Percentiles rank a stretch among this genome's conserved stretches.
Evolutionary conservation across 2,797 vertebrate species (phyloP).

Genomic region (Lepilemur septentrionalis): DNA sequence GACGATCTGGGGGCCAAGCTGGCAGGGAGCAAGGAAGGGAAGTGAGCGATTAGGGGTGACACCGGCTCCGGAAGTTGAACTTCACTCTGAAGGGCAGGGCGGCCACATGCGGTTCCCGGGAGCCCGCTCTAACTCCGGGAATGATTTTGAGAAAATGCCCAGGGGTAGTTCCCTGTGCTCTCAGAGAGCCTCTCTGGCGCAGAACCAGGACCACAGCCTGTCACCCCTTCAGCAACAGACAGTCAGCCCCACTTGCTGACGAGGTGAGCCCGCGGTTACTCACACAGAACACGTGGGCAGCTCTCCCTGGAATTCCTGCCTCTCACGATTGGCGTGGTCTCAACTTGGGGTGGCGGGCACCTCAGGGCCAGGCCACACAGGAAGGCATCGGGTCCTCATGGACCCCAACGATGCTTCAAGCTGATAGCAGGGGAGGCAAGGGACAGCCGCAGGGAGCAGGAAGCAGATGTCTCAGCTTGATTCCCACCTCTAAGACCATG

Average conservation of each 20-base stretch:
- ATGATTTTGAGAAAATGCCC: not conserved
- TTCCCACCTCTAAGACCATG: not conserved
- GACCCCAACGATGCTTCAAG: fast-evolving
- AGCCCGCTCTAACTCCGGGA: fast-evolving
- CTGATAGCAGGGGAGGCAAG: not conserved
- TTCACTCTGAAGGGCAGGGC: not conserved
- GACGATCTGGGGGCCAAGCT: not conserved
- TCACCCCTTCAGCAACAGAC: not conserved
- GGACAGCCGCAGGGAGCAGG: not conserved
- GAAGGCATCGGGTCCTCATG: fast-evolving
- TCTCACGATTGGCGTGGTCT: too few relatives aligned
- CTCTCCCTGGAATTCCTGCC: not conserved
- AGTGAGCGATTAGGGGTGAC: fast-evolving
- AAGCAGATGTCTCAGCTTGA: not conserved
- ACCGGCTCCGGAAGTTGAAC: fast-evolving
- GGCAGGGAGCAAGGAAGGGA: too few relatives aligned
- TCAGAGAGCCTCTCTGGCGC: not conserved
- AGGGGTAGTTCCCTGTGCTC: not conserved
- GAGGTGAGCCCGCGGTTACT: not conserved
- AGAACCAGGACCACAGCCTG: too few relatives aligned
- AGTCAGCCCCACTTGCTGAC: too few relatives aligned
- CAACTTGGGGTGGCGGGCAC: not conserved
- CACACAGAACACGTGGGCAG: fast-evolving
- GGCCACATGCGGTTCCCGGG: not conserved
- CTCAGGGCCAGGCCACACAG: not conserved